Base-by-base conservation (phyloP, 2,888 invertebrate genomes). In the Syrphus vitripennis region DNA sequence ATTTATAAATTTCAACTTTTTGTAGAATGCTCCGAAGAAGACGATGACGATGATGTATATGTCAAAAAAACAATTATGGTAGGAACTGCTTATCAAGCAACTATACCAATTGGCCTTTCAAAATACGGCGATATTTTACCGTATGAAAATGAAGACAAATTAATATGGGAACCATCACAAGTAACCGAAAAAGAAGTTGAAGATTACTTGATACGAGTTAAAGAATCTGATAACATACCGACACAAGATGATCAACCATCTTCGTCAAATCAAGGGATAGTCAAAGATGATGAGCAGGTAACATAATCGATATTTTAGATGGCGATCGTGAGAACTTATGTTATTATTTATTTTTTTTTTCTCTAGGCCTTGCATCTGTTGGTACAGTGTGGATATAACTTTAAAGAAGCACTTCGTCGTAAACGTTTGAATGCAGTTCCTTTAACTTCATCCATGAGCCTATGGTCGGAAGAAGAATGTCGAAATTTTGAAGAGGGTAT, bases 401-500 rank as follows among this genome's bases (percentile, higher is more conserved):
- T 96, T n/a, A 98, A 98, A 80, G 98, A 98, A 93, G 98, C 98
- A 0, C 92, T 98, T 71, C 93, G 98, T 80, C 94, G 98, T 70
- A 95, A 96, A 77, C 94, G 96, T 61, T 95, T 97, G 90, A 95
- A 96, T 88, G 95, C 95, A 7, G 94, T 96, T 71, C 94, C 94
- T 0, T 87, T 94, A 4, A 93, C 94, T 14, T 96, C 96, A 89
- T 95, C 96, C 0, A 95, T 96, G 94, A 97, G 97, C 89, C 94
- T 97, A 3, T 99, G 99, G 98, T 98, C 98, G 1, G 98, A 99
- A 91, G 98, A 98, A 90, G 99, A 99, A 91, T 98, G 98, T 92
- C 95, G 97, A 75, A 97, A 98, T 92, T 99, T 99, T 93, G 99
- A 99, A 94, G 96, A 97, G 90, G 99, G 99, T 45, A 94, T 99